Base-by-base conservation (phyloP, 2,797 vertebrate species). In the Enteromius thamalakanensis region DNA sequence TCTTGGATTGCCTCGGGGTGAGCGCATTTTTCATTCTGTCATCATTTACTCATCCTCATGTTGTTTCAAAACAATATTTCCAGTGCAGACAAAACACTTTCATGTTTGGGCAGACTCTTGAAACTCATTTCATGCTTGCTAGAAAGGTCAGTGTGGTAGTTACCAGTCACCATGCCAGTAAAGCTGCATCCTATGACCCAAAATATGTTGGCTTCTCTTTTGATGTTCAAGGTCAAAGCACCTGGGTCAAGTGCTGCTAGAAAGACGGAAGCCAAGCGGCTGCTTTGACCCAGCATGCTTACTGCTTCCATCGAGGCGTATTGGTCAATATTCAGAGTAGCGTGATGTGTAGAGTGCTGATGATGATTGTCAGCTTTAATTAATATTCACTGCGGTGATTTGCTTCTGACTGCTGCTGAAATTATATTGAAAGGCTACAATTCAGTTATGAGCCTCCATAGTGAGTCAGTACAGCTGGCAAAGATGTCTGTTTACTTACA, bases 291-390 rank as follows among this genome's bases (percentile, higher is more conserved):
- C 72, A 69, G 81, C 82, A 82, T 80, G 67, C 58, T 71, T 37
- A 4, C 26, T 17, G 77, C 64, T 82, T 74, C 83, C 86, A 60
- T 83, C 67, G 84, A 87, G 87, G 84, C 87, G 91, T 85, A 83
- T 71, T 90, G 80, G 79, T 72, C 75, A 88, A 88, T 91, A 89
- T 78, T 85, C 82, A 72, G 67, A 64, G 77, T 79, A 29, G 64
- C 70, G 29, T 89, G 87, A 91, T 77, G 67, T 85, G 84, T 89
- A 89, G 80, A 81, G 86, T 72, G 81, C 72, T 89, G 78, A 86
- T 88, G 71, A 85, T 74, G 86, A 91, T 78, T 91, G 92, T 92
- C 91, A 86, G 82, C 76, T 91, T 86, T 85, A 55, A 89, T 93
- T 90, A 90, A 75, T 72, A 62, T 15, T 42, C 34, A 19, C 9